These are phyloP conservation scores for Bergia sp. DNA, from an alignment of 92 coral and sea anemone species.

Conservation along the genomic window DNA sequence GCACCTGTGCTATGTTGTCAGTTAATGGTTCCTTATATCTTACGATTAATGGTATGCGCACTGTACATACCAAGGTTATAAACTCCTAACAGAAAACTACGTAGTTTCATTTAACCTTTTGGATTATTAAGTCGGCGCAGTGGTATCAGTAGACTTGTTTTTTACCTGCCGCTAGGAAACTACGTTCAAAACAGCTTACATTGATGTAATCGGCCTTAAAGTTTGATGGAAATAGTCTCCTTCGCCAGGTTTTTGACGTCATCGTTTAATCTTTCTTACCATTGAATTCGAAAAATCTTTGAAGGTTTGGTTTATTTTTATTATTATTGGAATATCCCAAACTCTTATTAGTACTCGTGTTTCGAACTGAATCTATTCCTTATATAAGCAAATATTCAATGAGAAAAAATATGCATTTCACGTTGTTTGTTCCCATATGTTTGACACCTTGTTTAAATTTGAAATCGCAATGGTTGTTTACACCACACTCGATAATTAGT, in stretches of 20 bases:
- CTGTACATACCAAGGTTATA: neutral
- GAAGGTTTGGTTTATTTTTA: too few species aligned
- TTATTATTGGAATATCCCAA: too few species aligned
- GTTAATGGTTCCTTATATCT: too few species aligned
- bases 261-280: neutral
- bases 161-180: neutral
- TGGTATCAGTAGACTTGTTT: neutral
- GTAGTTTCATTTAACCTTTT: neutral
- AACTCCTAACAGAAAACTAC: neutral
- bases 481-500: neutral
- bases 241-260: neutral
- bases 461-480: neutral
- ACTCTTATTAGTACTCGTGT: too few species aligned
- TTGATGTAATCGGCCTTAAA: neutral
- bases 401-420: too few species aligned
- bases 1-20: too few species aligned
- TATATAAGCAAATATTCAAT: too few species aligned
- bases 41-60: neutral
- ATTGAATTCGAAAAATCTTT: too few species aligned
- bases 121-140: neutral
- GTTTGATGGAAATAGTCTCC: neutral
- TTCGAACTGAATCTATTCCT: too few species aligned
- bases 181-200: neutral
- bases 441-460: too few species aligned
- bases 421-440: neutral